These are phyloP conservation scores for Panzeria rudis DNA, from an alignment of 2,888 invertebrate genomes.

Conservation along the genomic window DNA sequence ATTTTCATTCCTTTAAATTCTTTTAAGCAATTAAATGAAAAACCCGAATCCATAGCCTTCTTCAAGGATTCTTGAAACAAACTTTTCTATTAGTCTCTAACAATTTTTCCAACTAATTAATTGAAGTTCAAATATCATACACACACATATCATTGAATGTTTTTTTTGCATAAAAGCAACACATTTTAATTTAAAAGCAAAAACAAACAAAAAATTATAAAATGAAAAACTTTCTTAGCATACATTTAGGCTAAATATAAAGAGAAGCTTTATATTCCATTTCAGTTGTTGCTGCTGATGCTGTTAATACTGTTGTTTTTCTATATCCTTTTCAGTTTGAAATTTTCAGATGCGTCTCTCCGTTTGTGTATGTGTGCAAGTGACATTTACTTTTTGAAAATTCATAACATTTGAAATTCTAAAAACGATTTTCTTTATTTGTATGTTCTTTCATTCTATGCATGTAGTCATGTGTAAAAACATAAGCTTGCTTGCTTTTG, in stretches of 20 bases:
- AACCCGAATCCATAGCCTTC: slow-evolving; percentile 9
- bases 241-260: slow-evolving; percentile 51
- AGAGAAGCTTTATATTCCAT: slow-evolving; percentile 37
- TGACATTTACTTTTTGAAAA: slow-evolving; percentile 72
- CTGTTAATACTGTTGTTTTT: slow-evolving; percentile 21
- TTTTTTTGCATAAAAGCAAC: slow-evolving; percentile 9
- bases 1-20: background rate
- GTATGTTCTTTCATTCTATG: slow-evolving; percentile 54
- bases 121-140: slow-evolving; percentile 56
- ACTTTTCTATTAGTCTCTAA: slow-evolving; percentile 10
- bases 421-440: slow-evolving; percentile 72
- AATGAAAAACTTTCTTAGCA: slow-evolving; percentile 20
- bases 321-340: slow-evolving; percentile 15
- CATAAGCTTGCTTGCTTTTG: slow-evolving; percentile 58
- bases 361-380: slow-evolving; percentile 59
- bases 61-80: slow-evolving; percentile 27
- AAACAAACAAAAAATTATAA: background rate
- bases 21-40: background rate
- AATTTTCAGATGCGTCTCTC: slow-evolving; percentile 10
- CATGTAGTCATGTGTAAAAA: slow-evolving; percentile 73
- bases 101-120: slow-evolving; percentile 61
- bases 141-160: background rate
- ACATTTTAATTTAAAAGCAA: slow-evolving; percentile 41
- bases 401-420: slow-evolving; percentile 73
- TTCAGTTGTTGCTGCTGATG: slow-evolving; percentile 30